phyloP scores from a whole-genome alignment of 2,113 vertebrate genomes.

The Micronisus gabar region DNA sequence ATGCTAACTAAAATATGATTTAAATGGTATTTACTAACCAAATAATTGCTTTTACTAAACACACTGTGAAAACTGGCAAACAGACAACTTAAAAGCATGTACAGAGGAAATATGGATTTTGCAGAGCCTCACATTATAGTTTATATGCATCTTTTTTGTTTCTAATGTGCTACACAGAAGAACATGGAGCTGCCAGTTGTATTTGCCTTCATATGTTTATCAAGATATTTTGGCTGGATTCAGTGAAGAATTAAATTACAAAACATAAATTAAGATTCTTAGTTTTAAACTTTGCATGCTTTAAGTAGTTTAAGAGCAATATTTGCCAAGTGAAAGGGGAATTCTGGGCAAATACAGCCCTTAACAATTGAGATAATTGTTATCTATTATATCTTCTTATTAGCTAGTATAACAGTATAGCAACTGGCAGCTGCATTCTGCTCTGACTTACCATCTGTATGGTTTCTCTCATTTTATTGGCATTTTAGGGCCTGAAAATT shows the following conservation, averaged over 20 bases:
- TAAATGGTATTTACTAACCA: slow-evolving; percentile 75
- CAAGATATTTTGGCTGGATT: slow-evolving; percentile 25
- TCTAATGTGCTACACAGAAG: slow-evolving; percentile 34
- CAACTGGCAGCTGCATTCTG: not conserved
- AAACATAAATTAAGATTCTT: slow-evolving; percentile 41
- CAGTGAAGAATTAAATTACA: slow-evolving; percentile 49
- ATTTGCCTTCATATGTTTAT: slow-evolving; percentile 44
- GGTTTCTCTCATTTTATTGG: not conserved
- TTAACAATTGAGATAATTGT: not conserved
- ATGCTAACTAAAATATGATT: slow-evolving; percentile 68
- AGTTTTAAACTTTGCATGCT: not conserved
- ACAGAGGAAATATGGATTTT: slow-evolving; percentile 62
- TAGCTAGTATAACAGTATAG: not conserved
- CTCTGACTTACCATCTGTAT: not conserved
- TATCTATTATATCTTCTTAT: not conserved
- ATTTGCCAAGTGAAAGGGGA: slow-evolving; percentile 21
- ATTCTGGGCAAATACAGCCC: not conserved
- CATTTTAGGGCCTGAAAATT: not conserved
- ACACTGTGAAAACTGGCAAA: slow-evolving; percentile 71
- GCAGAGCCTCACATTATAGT: slow-evolving; percentile 31
- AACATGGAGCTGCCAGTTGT: slow-evolving; percentile 16
- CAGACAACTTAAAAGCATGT: slow-evolving; percentile 55
- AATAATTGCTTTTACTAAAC: slow-evolving; percentile 70
- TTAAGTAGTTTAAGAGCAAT: not conserved
- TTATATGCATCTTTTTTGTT: slow-evolving; percentile 31